Percentiles rank a stretch among this genome's conserved stretches.
phyloP scores from a whole-genome alignment of 2,797 vertebrate species.

The Dallia pectoralis region DNA sequence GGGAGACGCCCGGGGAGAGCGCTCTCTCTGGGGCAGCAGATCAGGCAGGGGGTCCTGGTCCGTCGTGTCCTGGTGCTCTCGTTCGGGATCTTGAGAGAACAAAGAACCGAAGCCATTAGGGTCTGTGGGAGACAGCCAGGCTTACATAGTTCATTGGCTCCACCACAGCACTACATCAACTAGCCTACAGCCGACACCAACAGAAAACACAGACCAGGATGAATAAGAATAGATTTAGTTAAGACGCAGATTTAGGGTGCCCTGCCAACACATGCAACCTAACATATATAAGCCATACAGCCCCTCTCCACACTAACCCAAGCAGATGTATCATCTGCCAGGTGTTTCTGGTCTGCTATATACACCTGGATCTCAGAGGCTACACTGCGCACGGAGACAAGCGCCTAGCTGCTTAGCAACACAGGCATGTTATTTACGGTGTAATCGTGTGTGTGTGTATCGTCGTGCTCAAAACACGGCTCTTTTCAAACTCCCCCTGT shows the following conservation, averaged over 20 bases:
- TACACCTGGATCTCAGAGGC: no score
- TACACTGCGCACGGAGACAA: no score
- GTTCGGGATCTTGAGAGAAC: constrained; percentile 38
- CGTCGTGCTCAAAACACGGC: background rate
- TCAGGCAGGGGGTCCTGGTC: constrained; percentile 52
- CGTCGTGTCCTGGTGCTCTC: constrained; percentile 35
- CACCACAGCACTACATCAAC: background rate
- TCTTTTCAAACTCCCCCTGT: background rate
- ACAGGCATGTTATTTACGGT: background rate
- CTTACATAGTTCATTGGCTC: background rate
- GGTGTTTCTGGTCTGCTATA: no score
- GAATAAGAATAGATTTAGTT: background rate
- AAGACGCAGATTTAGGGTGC: background rate
- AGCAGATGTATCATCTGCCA: no score
- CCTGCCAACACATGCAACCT: background rate
- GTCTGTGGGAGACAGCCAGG: background rate
- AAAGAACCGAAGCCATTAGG: background rate
- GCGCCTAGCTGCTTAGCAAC: no score
- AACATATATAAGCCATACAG: background rate
- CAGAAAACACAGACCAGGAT: background rate
- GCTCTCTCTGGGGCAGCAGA: constrained; percentile 57
- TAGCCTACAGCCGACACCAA: background rate
- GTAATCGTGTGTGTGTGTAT: no score
- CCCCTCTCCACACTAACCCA: background rate
- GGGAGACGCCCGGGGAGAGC: constrained; percentile 22